phyloP scores from a whole-genome alignment of 2,888 invertebrate genomes.

The Boloria euphrosyne region DNA sequence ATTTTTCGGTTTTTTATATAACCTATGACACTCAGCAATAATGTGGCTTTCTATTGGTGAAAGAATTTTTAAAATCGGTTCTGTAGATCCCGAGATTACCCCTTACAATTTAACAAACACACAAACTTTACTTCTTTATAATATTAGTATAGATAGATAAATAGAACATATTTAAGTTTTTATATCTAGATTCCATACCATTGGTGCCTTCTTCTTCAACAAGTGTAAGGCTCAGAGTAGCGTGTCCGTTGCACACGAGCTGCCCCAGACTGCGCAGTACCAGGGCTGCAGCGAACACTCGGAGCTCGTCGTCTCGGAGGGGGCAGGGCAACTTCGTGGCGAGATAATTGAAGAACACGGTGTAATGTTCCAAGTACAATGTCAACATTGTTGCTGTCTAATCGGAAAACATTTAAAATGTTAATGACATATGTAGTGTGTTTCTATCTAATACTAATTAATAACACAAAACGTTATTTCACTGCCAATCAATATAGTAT shows the following conservation, averaged over 20 bases:
- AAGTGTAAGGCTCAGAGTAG: constrained; percentile 65
- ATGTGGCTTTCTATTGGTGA: too few relatives aligned
- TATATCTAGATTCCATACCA: neutral
- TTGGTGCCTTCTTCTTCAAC: constrained; percentile 45
- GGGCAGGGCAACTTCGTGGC: constrained; percentile 60
- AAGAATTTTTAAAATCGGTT: too few relatives aligned
- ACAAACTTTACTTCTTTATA: too few relatives aligned
- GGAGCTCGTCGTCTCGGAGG: constrained; percentile 58
- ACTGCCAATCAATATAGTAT: too few relatives aligned
- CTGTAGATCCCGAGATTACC: too few relatives aligned
- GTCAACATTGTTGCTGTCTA: constrained; percentile 87
- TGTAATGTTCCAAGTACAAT: constrained; percentile 84
- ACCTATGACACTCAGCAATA: too few relatives aligned
- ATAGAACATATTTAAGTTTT: too few relatives aligned
- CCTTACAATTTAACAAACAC: too few relatives aligned
- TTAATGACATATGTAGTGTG: too few relatives aligned
- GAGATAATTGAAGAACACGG: constrained; percentile 83
- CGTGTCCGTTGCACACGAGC: constrained; percentile 90
- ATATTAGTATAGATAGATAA: neutral
- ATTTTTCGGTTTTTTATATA: too few relatives aligned
- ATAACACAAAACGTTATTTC: too few relatives aligned
- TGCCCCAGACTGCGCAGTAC: constrained; percentile 90
- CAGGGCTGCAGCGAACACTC: constrained; percentile 84
- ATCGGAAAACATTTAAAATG: constrained; percentile 41
- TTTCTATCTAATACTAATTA: too few relatives aligned